Conservation (phyloP, 64 coral and sea anemone genomes). For the Pachyseris speciosa region DNA sequence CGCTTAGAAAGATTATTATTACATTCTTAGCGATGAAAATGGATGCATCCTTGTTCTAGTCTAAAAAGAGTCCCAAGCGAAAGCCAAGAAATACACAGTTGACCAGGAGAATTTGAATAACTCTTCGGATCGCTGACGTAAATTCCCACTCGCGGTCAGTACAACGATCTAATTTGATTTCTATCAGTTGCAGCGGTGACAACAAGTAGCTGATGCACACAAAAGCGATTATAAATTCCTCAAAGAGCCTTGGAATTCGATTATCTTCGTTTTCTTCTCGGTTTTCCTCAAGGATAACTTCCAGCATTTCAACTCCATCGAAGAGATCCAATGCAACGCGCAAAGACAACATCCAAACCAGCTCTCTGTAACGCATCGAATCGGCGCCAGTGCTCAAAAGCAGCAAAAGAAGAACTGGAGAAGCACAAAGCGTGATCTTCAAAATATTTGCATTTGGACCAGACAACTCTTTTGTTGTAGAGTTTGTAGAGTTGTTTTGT, state of each 20-base stretch:
- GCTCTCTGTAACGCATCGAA: background rate
- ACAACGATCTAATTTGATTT: background rate
- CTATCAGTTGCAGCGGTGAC: constrained; percentile 23
- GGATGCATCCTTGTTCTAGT: background rate
- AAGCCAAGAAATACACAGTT: constrained; percentile 2
- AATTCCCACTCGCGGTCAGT: background rate
- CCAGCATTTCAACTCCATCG: too few relatives aligned
- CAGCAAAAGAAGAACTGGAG: constrained; percentile 47
- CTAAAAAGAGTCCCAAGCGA: background rate
- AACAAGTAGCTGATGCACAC: constrained; percentile 30
- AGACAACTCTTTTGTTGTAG: background rate
- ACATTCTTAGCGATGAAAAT: too few relatives aligned
- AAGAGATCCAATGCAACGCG: too few relatives aligned
- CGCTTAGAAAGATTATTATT: background rate
- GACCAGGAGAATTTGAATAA: too few relatives aligned
- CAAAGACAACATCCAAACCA: too few relatives aligned
- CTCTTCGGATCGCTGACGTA: background rate
- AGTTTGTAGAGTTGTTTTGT: too few relatives aligned
- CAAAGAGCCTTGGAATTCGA: background rate
- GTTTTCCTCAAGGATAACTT: too few relatives aligned
- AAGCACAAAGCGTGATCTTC: constrained; percentile 64
- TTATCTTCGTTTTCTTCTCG: background rate
- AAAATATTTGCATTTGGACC: constrained; percentile 63
- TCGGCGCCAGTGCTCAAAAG: constrained; percentile 41
- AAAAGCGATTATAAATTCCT: background rate